Conservation (phyloP, 2,888 invertebrate species). For the Eupithecia vulgata region DNA sequence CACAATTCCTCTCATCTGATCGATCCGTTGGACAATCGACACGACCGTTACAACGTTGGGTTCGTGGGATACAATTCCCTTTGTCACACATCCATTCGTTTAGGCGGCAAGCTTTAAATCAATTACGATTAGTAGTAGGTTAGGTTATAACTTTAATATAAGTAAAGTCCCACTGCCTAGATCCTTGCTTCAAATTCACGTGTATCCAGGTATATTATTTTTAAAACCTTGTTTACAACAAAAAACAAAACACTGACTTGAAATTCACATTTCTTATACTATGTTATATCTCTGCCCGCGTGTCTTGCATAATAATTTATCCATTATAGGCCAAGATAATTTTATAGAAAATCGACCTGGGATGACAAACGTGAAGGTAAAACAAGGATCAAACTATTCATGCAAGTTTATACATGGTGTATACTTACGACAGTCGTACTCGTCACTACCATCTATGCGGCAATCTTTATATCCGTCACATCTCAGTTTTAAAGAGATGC, state of each 20-base stretch:
- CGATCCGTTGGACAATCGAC: slow-evolving; percentile 89
- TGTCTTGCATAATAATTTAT: neutral
- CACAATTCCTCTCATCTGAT: slow-evolving; percentile 89
- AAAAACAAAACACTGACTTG: neutral
- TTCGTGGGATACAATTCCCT: slow-evolving; percentile 86
- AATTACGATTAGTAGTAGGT: slow-evolving; percentile 42
- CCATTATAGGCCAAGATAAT: neutral
- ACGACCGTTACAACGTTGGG: slow-evolving; percentile 86
- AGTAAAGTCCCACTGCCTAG: slow-evolving; percentile 36
- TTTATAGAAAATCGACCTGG: neutral
- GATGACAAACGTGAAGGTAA: neutral
- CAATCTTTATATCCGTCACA: slow-evolving; percentile 91
- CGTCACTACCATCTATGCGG: slow-evolving; percentile 85
- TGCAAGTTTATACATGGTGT: slow-evolving; percentile 5
- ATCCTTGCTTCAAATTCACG: slow-evolving; percentile 14
- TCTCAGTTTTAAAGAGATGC: slow-evolving; percentile 87
- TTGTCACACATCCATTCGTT: slow-evolving; percentile 90
- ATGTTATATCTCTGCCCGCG: neutral
- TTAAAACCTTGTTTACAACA: no score
- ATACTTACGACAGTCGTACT: slow-evolving; percentile 86
- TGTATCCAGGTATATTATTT: neutral
- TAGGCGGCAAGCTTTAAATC: slow-evolving; percentile 84
- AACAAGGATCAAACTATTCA: slow-evolving; percentile 26
- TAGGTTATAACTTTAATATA: slow-evolving; percentile 13
- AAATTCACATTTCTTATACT: neutral